phyloP scores from a whole-genome alignment of 2,113 vertebrate species.

The Entelurus aequoreus region DNA sequence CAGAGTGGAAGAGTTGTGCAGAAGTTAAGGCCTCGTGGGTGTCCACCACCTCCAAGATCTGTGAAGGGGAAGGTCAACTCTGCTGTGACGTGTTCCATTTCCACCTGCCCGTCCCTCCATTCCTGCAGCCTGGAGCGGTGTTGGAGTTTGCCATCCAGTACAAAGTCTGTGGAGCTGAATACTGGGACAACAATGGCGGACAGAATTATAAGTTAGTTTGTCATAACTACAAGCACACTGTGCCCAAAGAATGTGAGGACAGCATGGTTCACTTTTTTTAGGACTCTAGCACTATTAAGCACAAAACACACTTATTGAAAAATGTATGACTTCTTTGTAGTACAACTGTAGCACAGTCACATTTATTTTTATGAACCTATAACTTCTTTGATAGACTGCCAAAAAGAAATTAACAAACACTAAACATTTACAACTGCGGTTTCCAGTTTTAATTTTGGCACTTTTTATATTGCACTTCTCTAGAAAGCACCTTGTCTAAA shows the following conservation, averaged over 20 bases:
- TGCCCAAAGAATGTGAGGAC: constrained; percentile 87
- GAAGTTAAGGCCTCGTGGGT: constrained; percentile 82
- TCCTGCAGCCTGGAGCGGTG: constrained; percentile 78
- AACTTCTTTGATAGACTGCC: not conserved
- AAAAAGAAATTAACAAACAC: not conserved
- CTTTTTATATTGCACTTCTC: constrained; percentile 7
- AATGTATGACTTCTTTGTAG: constrained; percentile 8
- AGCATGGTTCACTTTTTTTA: constrained; percentile 96
- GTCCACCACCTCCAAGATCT: constrained; percentile 47
- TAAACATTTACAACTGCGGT: constrained; percentile 16
- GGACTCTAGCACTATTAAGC: constrained; percentile 23
- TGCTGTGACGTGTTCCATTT: constrained; percentile 85
- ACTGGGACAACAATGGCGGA: constrained; percentile 92
- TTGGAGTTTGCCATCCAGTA: constrained; percentile 89
- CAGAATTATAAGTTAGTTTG: constrained; percentile 86
- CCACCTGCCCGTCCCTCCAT: constrained; percentile 85
- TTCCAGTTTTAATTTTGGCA: not conserved
- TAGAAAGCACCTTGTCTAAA: constrained; percentile 6
- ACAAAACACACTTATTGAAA: constrained; percentile 33
- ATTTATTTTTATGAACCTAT: constrained; percentile 4
- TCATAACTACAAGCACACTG: constrained; percentile 79
- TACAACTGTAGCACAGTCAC: not conserved
- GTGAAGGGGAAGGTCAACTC: constrained; percentile 35
- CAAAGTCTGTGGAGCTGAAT: constrained; percentile 76
- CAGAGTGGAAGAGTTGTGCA: constrained; percentile 79